Percentiles rank a stretch among this genome's conserved stretches.
phyloP scores from a whole-genome alignment of 2,888 invertebrate species.

The Lycaena phlaeas region DNA sequence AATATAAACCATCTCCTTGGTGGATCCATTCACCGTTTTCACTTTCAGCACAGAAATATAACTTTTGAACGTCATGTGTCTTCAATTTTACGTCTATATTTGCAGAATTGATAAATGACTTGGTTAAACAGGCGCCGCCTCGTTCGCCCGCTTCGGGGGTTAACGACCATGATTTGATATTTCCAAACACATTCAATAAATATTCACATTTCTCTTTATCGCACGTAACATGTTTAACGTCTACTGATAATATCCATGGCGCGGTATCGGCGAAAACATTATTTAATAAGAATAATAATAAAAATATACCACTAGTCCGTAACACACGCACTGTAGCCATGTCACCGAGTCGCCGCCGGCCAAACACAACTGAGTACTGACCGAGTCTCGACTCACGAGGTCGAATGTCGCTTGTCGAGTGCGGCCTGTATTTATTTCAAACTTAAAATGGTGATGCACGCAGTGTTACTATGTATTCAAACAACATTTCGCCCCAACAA shows the following conservation, averaged over 20 bases:
- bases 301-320: slow-evolving; percentile 62
- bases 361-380: slow-evolving; percentile 5
- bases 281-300: slow-evolving; percentile 57
- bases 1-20: slow-evolving; percentile 50
- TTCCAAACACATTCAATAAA: slow-evolving; percentile 42
- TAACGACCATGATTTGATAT: slow-evolving; percentile 46
- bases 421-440: neutral
- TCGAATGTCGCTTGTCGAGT: slow-evolving; percentile 10
- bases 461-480: slow-evolving; percentile 4
- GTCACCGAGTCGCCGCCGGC: slow-evolving; percentile 17
- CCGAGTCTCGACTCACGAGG: slow-evolving; percentile 20
- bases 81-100: slow-evolving; percentile 27
- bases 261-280: slow-evolving; percentile 41
- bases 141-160: slow-evolving; percentile 38
- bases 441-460: neutral
- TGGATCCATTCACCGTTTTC: slow-evolving; percentile 45
- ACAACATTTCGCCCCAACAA: neutral
- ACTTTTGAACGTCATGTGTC: slow-evolving; percentile 33
- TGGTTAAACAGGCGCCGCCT: slow-evolving; percentile 30
- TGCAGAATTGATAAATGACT: slow-evolving; percentile 20
- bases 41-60: slow-evolving; percentile 50
- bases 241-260: slow-evolving; percentile 59
- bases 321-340: slow-evolving; percentile 42
- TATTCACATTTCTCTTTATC: slow-evolving; percentile 40
- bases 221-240: slow-evolving; percentile 39